Evolutionary conservation across 92 coral and sea anemone genomes (phyloP).

Genomic region (Parazoanthus darwini): DNA sequence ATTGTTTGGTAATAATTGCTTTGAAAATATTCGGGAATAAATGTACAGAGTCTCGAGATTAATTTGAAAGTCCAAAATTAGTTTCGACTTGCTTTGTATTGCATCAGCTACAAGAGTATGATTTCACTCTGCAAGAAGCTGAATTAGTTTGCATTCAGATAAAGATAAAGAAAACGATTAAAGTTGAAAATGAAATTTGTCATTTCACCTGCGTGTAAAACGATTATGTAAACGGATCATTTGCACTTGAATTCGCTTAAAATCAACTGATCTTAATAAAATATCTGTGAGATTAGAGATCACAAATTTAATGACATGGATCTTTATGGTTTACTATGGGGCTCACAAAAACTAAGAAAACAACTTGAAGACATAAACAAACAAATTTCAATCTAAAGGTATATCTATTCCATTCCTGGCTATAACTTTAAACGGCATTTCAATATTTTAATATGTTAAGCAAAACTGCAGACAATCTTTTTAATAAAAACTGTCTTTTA

Average conservation of each 20-base stretch:
- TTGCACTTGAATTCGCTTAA: background rate
- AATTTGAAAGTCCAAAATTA: too few species aligned
- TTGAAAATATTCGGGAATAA: too few species aligned
- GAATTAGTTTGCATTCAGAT: too few species aligned
- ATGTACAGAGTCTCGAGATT: too few species aligned
- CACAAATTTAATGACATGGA: background rate
- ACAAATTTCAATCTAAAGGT: background rate
- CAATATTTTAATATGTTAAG: background rate
- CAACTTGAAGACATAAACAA: background rate
- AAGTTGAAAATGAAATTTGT: background rate
- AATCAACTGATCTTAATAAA: background rate
- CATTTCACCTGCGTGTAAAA: conserved; percentile 2
- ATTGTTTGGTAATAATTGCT: too few species aligned
- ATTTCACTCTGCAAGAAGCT: too few species aligned
- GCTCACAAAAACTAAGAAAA: background rate
- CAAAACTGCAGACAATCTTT: background rate
- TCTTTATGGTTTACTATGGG: background rate
- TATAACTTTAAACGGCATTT: background rate
- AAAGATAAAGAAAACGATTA: too few species aligned
- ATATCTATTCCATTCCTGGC: background rate
- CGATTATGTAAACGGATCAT: background rate
- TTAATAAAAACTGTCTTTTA: background rate
- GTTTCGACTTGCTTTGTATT: too few species aligned
- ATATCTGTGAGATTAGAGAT: background rate
- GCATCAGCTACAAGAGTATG: too few species aligned